Base-by-base conservation (phyloP, 2,797 vertebrate genomes). In the Huso huso region DNA sequence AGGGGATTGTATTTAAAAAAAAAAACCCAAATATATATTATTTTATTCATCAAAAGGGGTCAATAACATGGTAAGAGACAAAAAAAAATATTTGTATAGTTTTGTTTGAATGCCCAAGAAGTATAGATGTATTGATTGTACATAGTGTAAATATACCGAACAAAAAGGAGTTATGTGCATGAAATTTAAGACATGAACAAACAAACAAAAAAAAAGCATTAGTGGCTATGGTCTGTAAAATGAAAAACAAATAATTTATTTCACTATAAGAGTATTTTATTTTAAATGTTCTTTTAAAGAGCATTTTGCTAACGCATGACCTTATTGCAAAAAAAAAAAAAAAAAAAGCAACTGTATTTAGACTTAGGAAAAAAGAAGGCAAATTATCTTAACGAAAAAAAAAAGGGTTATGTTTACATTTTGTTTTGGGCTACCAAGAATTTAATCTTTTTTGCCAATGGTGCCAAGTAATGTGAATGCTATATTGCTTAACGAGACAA, bases 191-290 rank as follows among this genome's bases (percentile, higher is more conserved):
- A 83, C 92, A 94, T 91, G 92, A 96, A 91, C 93, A 92, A 94
- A 93, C 91, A 93, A 91, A 86, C 91, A 89, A 88, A n/a, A 88
- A 90, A 91, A 93, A 94, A 95, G 93, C 94, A 95, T 96, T 97
- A 97, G 94, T 96, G 95, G 94, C 94, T 96, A 96, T 93, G 94
- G 94, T 97, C 94, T 98, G 94, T 97, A 96, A 94, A 98, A 94
- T 92, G 93, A 95, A 94, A 89, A 90, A 93, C 95, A 95, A 86
- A 88, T 94, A 37, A 37, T 37, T 37, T 37, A 97, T 96, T 97
- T 98, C 95, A 98, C 93, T 95, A 96, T 97, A 97, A 97, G 94
- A 98, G 93, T 93, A 96, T 93, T 97, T 98, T 95, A 93, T 94
- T 98, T 98, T 94, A 90, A 96, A 95, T 94, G 95, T 98, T 97